Conservation (phyloP, 2,113 vertebrate species). For the Corydoras sp. region DNA sequence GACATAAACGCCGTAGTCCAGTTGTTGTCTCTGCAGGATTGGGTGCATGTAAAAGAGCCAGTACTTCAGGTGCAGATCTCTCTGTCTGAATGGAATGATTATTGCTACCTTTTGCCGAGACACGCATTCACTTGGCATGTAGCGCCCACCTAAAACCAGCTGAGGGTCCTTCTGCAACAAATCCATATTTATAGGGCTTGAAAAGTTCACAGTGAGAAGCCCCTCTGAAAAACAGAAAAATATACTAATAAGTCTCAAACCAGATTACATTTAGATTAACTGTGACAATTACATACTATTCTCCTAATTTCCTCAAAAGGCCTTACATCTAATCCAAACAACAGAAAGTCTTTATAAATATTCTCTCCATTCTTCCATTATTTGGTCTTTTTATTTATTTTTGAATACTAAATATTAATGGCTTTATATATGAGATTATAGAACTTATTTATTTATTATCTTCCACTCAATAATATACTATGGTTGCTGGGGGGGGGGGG, state of each 20-base stretch:
- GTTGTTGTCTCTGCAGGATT: constrained; percentile 72
- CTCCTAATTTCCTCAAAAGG: too few relatives aligned
- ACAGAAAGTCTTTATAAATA: too few relatives aligned
- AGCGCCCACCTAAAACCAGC: constrained; percentile 66
- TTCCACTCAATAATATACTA: too few relatives aligned
- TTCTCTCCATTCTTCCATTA: too few relatives aligned
- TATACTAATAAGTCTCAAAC: background rate
- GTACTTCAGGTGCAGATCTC: constrained; percentile 75
- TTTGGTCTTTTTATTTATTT: too few relatives aligned
- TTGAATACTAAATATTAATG: too few relatives aligned
- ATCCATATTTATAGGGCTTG: constrained; percentile 61
- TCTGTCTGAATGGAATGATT: constrained; percentile 78
- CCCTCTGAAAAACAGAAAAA: constrained; percentile 21
- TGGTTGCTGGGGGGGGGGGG: too few relatives aligned
- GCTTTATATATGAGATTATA: too few relatives aligned
- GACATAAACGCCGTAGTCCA: constrained; percentile 77
- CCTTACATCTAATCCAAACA: too few relatives aligned
- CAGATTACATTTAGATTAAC: background rate
- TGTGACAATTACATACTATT: too few relatives aligned
- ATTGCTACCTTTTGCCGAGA: constrained; percentile 78
- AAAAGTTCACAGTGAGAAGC: constrained; percentile 62
- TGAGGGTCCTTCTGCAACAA: constrained; percentile 54
- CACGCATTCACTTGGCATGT: constrained; percentile 62
- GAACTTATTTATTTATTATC: too few relatives aligned
- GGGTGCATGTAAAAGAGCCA: constrained; percentile 78